Evolutionary conservation across 2,888 invertebrate species (phyloP).

Genomic region (Dendrolimus houi): DNA sequence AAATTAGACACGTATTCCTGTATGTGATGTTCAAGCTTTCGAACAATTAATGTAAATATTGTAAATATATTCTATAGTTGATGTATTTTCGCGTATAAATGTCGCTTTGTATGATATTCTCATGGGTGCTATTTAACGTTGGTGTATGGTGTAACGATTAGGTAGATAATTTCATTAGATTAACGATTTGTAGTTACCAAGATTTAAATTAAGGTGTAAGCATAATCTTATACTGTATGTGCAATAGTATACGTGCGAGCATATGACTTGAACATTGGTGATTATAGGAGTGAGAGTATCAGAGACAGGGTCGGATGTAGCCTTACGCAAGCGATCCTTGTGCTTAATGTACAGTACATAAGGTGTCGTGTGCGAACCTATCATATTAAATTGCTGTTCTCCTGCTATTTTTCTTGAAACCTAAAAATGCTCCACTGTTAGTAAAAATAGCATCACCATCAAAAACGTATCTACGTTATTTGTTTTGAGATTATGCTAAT

Average conservation of each 20-base stretch:
- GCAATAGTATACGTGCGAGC: slow-evolving; percentile 55
- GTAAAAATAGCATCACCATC: slow-evolving; percentile 5
- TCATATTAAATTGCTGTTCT: slow-evolving; percentile 19
- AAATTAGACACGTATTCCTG: background rate
- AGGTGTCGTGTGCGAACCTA: slow-evolving; percentile 19
- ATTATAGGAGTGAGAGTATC: slow-evolving; percentile 4
- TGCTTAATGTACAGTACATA: slow-evolving; percentile 39
- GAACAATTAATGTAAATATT: slow-evolving; percentile 52
- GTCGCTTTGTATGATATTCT: slow-evolving; percentile 66
- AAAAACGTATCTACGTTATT: slow-evolving; percentile 13
- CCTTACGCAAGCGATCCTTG: slow-evolving; percentile 37
- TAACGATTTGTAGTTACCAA: slow-evolving; percentile 30
- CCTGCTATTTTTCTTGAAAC: slow-evolving; percentile 14
- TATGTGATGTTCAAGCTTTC: slow-evolving; percentile 9
- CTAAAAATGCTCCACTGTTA: slow-evolving; percentile 16
- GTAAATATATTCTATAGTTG: slow-evolving; percentile 40
- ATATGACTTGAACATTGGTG: slow-evolving; percentile 17
- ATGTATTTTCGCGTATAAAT: slow-evolving; percentile 43
- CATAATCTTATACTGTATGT: slow-evolving; percentile 61
- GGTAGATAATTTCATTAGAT: slow-evolving; percentile 18
- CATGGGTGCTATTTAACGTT: slow-evolving; percentile 71
- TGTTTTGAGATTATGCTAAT: slow-evolving; percentile 58
- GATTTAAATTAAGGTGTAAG: slow-evolving; percentile 44
- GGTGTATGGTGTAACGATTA: slow-evolving; percentile 59
- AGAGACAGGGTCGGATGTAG: slow-evolving; percentile 51